Conservation (phyloP, 2,888 invertebrate species). For the Bhutanitis thaidina region DNA sequence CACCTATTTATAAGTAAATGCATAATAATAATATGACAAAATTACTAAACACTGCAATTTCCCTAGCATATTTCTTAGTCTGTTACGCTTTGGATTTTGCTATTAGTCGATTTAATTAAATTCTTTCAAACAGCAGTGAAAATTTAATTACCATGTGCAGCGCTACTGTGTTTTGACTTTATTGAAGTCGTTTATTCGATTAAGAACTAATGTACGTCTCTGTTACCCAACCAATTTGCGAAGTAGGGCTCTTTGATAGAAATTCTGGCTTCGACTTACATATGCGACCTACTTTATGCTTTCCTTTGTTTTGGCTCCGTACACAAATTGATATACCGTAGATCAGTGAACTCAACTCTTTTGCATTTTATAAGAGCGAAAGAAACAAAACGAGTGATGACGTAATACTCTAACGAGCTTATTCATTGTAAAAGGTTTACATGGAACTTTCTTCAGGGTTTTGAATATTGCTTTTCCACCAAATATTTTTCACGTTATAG, state of each 20-base stretch:
- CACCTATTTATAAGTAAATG: too few relatives aligned
- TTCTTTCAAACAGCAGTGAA: too few relatives aligned
- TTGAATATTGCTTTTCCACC: too few relatives aligned
- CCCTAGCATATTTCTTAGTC: too few relatives aligned
- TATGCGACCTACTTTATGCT: slow-evolving; percentile 40
- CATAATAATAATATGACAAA: too few relatives aligned
- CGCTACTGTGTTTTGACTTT: background rate
- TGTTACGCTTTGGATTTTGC: too few relatives aligned
- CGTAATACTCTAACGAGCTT: slow-evolving; percentile 9
- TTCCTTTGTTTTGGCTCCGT: slow-evolving; percentile 33
- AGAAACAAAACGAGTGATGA: slow-evolving; percentile 16
- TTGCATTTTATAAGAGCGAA: slow-evolving; percentile 17
- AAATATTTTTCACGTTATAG: too few relatives aligned
- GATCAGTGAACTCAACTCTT: slow-evolving; percentile 21
- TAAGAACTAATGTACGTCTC: slow-evolving; percentile 22
- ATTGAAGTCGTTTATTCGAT: slow-evolving; percentile 15
- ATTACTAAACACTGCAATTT: too few relatives aligned
- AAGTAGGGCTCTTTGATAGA: slow-evolving; percentile 35
- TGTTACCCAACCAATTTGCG: slow-evolving; percentile 25
- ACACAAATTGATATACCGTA: slow-evolving; percentile 17
- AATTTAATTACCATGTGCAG: background rate
- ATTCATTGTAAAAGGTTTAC: slow-evolving; percentile 5
- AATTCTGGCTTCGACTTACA: slow-evolving; percentile 36
- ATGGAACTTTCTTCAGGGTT: background rate
- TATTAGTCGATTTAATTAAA: too few relatives aligned